Evolutionary conservation across 2,113 vertebrate genomes (phyloP), one percentile per base, ranked within the genome.

Genomic region (Thinocorus orbignyianus): DNA sequence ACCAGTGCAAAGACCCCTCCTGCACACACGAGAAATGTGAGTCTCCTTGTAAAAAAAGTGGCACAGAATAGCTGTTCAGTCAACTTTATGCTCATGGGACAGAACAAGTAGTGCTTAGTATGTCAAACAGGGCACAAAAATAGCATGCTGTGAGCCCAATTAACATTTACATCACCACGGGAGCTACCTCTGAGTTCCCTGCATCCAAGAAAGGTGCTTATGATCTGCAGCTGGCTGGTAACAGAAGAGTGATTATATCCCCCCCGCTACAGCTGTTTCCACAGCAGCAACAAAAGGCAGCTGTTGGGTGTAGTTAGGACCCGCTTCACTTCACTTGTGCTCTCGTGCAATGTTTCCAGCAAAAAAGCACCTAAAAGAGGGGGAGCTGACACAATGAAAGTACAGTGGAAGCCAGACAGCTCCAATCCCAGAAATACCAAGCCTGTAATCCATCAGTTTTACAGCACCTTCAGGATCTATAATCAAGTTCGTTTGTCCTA

Each of bases 261-360:
- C 22, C 52, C 51, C 82, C 57, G 41, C 41, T 84, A 78, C 93
- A 95, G 86, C 86, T 97, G 94, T 73, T 97, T 97, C 78, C 92
- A 92, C 86, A 91, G 71, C 69, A 72, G 89, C 88, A 89, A 97
- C 83, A 96, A 96, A 97, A 96, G 76, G 91, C 93, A 96, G 93
- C 96, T 97, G 96, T 86, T 95, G 74, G 81, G 44, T 62, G 84
- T 66, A 31, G 93, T 79, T 62, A 86, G 89, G 78, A 91, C 52
- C 86, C 78, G 93, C 94, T 88, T 92, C 79, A 41, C 76, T 96
- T 90, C 89, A 74, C 76, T 88, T 86, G 73, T 85, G 77, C 93
- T 91, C 78, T 17, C 3, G 64, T 37, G 71, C 78, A 86, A 72
- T 14, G 42, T 94, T 96, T 91, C 92, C 68, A 95, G 85, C 54